phyloP scores from a whole-genome alignment of 2,113 vertebrate genomes.

The Sylvilagus bachmani region DNA sequence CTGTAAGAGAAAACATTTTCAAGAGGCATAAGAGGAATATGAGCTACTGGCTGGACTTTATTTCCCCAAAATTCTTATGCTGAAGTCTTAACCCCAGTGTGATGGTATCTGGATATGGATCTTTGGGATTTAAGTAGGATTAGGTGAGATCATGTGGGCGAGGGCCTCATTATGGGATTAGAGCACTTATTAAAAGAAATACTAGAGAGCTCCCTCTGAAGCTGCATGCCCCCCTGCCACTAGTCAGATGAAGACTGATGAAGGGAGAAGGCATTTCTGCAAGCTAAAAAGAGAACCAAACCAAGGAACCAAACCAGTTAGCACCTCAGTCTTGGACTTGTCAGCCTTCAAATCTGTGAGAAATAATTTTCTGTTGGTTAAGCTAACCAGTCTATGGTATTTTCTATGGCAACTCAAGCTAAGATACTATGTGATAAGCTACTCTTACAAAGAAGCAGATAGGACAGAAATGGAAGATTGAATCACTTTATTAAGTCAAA shows the following conservation, averaged over 20 bases:
- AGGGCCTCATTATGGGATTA: background rate
- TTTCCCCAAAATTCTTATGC: background rate
- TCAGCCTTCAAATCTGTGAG: background rate
- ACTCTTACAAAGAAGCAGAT: background rate
- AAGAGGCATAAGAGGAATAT: background rate
- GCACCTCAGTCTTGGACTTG: background rate
- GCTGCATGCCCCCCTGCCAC: background rate
- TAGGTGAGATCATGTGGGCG: background rate
- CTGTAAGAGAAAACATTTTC: background rate
- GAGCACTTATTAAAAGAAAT: background rate
- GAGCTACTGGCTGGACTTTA: background rate
- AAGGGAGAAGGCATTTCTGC: background rate
- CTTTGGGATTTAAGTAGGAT: background rate
- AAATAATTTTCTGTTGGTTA: slow-evolving; percentile 30
- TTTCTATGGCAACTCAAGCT: background rate
- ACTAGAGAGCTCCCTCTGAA: background rate
- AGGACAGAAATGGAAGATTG: background rate
- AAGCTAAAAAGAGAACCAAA: background rate
- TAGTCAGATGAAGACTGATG: background rate
- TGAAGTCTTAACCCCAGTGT: background rate
- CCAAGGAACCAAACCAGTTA: background rate
- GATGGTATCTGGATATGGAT: background rate
- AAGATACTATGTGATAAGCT: background rate
- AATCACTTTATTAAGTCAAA: background rate
- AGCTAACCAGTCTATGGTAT: background rate